These are phyloP conservation scores for Bos indicus DNA, from an alignment of 2,113 vertebrate species.

Conservation along the genomic window DNA sequence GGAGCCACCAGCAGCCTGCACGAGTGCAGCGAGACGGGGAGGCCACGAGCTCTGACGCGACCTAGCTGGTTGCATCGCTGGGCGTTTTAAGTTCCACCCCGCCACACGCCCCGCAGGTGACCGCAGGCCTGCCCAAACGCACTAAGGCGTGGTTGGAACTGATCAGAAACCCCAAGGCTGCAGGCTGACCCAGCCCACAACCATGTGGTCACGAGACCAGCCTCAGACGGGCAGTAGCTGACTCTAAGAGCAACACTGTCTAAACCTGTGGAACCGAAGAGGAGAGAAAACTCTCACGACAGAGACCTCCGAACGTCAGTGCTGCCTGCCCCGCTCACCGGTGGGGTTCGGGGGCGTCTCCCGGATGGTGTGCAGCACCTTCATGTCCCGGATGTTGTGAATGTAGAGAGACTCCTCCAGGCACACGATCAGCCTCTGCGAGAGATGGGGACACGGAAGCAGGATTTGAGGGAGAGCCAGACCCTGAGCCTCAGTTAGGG, in stretches of 20 bases:
- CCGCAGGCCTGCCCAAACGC: neutral
- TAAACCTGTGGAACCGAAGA: too few relatives aligned
- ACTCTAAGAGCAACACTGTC: too few relatives aligned
- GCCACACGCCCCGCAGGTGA: neutral
- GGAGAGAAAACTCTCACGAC: fast-evolving
- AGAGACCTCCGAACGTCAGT: neutral
- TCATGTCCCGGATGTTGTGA: conserved; percentile 99
- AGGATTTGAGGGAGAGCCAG: neutral
- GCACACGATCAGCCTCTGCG: conserved; percentile 96
- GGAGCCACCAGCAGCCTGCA: fast-evolving
- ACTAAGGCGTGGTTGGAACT: neutral
- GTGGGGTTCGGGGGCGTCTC: conserved; percentile 98
- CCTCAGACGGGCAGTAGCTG: neutral
- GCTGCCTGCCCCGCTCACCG: conserved; percentile 7
- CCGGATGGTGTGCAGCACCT: conserved; percentile 99
- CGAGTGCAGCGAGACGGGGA: fast-evolving
- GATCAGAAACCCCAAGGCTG: neutral
- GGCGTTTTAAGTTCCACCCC: neutral
- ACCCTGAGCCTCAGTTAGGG: fast-evolving
- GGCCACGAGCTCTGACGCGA: neutral
- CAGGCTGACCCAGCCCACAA: neutral
- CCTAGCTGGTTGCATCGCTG: fast-evolving
- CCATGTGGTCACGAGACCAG: neutral
- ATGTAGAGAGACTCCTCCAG: conserved; percentile 99
- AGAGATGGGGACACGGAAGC: neutral